Evolutionary conservation across 2,113 vertebrate species (phyloP).

Genomic region (Planiliza haematocheilus): DNA sequence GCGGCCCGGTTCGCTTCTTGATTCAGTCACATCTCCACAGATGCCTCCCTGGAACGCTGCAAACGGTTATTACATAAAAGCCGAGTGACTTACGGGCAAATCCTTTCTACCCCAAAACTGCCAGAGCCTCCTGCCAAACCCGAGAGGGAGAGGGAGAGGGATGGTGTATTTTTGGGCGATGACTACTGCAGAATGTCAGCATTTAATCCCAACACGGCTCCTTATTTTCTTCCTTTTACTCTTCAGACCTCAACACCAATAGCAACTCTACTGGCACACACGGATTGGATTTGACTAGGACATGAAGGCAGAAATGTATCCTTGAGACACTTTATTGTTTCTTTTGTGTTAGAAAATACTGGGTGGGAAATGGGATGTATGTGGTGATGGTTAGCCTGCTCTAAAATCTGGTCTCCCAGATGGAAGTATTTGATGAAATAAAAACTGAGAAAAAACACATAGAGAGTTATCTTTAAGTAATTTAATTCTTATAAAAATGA

Average conservation of each 20-base stretch:
- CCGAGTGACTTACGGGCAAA: slow-evolving; percentile 81
- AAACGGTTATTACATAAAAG: slow-evolving; percentile 77
- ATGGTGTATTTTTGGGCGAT: slow-evolving; percentile 56
- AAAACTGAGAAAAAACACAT: no score
- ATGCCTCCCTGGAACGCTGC: slow-evolving; percentile 62
- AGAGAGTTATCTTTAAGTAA: no score
- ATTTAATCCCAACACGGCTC: slow-evolving; percentile 76
- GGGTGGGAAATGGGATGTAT: background rate
- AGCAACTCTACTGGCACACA: background rate
- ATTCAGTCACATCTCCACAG: slow-evolving; percentile 64
- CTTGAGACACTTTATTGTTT: no score
- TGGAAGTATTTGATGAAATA: no score
- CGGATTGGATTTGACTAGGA: slow-evolving; percentile 10
- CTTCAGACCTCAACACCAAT: slow-evolving; percentile 31
- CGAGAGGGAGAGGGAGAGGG: slow-evolving; percentile 25
- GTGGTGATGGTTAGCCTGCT: slow-evolving; percentile 20
- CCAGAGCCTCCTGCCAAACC: slow-evolving; percentile 61
- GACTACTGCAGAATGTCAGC: slow-evolving; percentile 73
- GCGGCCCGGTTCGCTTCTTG: slow-evolving; percentile 11
- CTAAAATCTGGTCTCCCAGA: slow-evolving; percentile 41
- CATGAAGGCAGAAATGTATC: background rate
- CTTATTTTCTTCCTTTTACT: slow-evolving; percentile 39
- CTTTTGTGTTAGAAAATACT: no score
- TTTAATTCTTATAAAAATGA: no score
- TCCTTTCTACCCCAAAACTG: slow-evolving; percentile 75